These are phyloP conservation scores for Microctenopoma lineatum DNA, from an alignment of 2,797 vertebrate species.

Conservation along the genomic window DNA sequence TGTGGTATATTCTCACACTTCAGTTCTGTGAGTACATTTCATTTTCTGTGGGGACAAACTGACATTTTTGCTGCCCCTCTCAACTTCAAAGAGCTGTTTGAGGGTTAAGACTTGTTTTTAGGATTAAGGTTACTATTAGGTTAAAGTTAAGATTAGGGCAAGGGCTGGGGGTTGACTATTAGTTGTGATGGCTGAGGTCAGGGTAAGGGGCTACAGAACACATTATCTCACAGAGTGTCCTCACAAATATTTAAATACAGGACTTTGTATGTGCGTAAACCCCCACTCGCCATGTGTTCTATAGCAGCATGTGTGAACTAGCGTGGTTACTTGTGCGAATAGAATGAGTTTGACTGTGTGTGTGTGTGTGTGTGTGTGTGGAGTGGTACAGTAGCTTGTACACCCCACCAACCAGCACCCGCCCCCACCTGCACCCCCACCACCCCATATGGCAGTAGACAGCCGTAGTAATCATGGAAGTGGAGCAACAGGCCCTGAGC, in stretches of 20 bases:
- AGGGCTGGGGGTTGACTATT: too few species aligned
- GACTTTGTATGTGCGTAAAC: not conserved
- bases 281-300: constrained; percentile 31
- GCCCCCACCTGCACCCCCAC: constrained; percentile 58
- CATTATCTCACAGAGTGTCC: too few species aligned
- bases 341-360: constrained; percentile 25
- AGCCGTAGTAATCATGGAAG: constrained; percentile 86
- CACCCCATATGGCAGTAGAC: constrained; percentile 83
- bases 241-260: not conserved
- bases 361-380: constrained; percentile 37
- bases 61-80: too few species aligned
- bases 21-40: too few species aligned
- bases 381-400: constrained; percentile 56
- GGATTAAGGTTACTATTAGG: too few species aligned
- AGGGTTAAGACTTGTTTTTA: too few species aligned
- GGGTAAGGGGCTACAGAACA: not conserved
- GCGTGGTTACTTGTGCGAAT: constrained; percentile 38
- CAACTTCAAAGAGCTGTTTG: too few species aligned
- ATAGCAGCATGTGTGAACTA: constrained; percentile 40
- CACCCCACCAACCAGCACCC: constrained; percentile 16
- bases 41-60: too few species aligned
- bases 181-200: not conserved
- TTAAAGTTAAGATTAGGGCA: too few species aligned
- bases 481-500: constrained; percentile 85
- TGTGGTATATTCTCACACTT: too few species aligned